Conservation (phyloP, 1,140 invertebrate species). For the Anagrus nilaparvatae region DNA sequence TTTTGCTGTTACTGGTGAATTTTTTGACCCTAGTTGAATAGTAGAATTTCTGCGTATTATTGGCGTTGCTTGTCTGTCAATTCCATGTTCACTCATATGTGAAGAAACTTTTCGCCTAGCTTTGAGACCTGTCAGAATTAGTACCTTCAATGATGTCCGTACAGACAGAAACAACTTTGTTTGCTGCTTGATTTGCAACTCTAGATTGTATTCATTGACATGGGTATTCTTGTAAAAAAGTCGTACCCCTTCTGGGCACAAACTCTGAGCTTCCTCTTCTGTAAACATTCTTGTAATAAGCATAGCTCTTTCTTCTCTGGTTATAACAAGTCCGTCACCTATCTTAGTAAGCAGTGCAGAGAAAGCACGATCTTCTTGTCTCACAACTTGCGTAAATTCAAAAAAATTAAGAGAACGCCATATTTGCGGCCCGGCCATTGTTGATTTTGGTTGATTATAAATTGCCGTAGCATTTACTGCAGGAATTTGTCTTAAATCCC, state of each 20-base stretch:
- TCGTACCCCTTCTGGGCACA: slow-evolving; percentile 17
- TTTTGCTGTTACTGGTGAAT: slow-evolving; percentile 24
- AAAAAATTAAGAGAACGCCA: slow-evolving; percentile 20
- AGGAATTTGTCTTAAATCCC: slow-evolving; percentile 20
- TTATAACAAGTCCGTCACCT: slow-evolving; percentile 18
- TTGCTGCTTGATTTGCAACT: slow-evolving; percentile 17
- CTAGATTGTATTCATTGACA: slow-evolving; percentile 17
- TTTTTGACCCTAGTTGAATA: slow-evolving; percentile 21
- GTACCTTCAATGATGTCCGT: slow-evolving; percentile 4
- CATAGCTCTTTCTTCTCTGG: slow-evolving; percentile 12
- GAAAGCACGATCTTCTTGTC: slow-evolving; percentile 21
- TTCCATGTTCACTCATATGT: slow-evolving; percentile 8
- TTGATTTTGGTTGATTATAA: slow-evolving; percentile 2
- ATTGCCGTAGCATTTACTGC: slow-evolving; percentile 18
- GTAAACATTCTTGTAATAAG: slow-evolving; percentile 18
- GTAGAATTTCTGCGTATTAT: slow-evolving; percentile 22
- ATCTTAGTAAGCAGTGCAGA: slow-evolving; percentile 26
- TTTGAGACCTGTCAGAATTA: slow-evolving; percentile 9
- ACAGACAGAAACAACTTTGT: slow-evolving; percentile 20
- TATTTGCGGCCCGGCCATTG: slow-evolving; percentile 10
- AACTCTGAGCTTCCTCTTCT: slow-evolving; percentile 7
- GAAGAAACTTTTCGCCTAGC: slow-evolving; percentile 16
- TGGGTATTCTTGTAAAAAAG: slow-evolving; percentile 17
- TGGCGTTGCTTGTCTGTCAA: slow-evolving; percentile 12
- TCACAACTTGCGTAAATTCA: slow-evolving; percentile 20